These are phyloP conservation scores for Lamellibrachia luymesi DNA, from an alignment of 1,140 invertebrate species.

Conservation along the genomic window DNA sequence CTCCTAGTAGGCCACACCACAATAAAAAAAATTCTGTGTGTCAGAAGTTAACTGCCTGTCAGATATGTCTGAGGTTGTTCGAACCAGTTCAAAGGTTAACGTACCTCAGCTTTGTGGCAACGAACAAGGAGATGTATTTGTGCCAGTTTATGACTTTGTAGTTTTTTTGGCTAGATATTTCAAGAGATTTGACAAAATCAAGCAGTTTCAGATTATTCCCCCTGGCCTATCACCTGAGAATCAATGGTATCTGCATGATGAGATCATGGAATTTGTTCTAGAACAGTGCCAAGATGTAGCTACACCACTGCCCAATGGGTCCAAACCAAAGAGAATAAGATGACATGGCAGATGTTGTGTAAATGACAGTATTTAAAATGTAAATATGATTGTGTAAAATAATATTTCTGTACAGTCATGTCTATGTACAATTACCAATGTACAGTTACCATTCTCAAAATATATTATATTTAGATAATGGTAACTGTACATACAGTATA, in stretches of 20 bases:
- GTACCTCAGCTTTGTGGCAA: slow-evolving; percentile 11
- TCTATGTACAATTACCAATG: too few species aligned
- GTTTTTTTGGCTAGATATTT: slow-evolving; percentile 28
- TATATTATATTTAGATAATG: too few species aligned
- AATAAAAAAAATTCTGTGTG: slow-evolving; percentile 29
- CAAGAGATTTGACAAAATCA: slow-evolving; percentile 30
- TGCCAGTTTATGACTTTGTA: slow-evolving; percentile 32
- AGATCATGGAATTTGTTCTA: slow-evolving; percentile 23
- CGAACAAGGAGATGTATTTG: slow-evolving; percentile 25
- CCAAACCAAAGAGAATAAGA: background rate
- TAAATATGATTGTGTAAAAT: too few species aligned
- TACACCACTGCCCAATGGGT: background rate
- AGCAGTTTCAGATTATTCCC: slow-evolving; percentile 21
- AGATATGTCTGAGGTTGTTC: slow-evolving; percentile 23
- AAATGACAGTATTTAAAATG: too few species aligned
- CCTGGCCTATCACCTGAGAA: slow-evolving; percentile 16
- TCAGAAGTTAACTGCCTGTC: background rate
- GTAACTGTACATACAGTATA: too few species aligned
- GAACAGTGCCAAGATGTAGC: slow-evolving; percentile 15
- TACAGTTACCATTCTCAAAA: too few species aligned
- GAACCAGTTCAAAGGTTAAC: background rate
- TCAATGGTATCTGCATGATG: slow-evolving; percentile 17
- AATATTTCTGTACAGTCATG: too few species aligned
- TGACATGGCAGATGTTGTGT: too few species aligned
- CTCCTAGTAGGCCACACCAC: slow-evolving; percentile 39